A percentile compares a stretch with the other conserved stretches of the same genome.
Evolutionary conservation across 2,113 vertebrate genomes (phyloP).

Genomic region (Perca fluviatilis): DNA sequence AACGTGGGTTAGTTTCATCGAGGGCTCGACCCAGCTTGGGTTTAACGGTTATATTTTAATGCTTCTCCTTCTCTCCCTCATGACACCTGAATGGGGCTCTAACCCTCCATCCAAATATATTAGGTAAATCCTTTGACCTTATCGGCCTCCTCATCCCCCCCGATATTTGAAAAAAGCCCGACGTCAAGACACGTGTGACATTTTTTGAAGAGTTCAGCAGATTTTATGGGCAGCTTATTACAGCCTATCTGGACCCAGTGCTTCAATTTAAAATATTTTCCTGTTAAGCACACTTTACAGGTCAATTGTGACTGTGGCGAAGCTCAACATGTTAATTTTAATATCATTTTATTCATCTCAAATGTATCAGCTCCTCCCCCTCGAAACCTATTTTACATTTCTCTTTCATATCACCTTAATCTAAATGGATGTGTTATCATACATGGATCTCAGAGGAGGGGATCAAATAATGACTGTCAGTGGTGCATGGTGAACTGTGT

Average conservation of each 20-base stretch:
- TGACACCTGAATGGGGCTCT: slow-evolving; percentile 62
- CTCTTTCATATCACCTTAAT: slow-evolving; percentile 81
- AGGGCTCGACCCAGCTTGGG: slow-evolving; percentile 46
- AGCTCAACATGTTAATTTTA: slow-evolving; percentile 64
- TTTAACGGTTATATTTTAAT: slow-evolving; percentile 63
- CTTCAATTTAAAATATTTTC: slow-evolving; percentile 32
- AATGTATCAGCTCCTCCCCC: slow-evolving; percentile 68
- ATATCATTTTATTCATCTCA: slow-evolving; percentile 72
- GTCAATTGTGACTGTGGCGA: slow-evolving; percentile 57
- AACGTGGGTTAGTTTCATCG: slow-evolving; percentile 61
- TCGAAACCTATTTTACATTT: slow-evolving; percentile 72
- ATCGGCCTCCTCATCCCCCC: slow-evolving; percentile 42
- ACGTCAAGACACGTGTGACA: slow-evolving; percentile 49
- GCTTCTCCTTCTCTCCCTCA: slow-evolving; percentile 69
- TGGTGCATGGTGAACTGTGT: slow-evolving; percentile 66
- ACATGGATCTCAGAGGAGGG: slow-evolving; percentile 72
- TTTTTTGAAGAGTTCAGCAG: slow-evolving; percentile 52
- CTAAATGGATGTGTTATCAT: slow-evolving; percentile 81
- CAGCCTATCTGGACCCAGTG: slow-evolving; percentile 11
- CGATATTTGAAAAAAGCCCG: slow-evolving; percentile 64
- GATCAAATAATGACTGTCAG: slow-evolving; percentile 74
- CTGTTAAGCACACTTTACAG: slow-evolving; percentile 61
- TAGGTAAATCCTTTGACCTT: slow-evolving; percentile 78
- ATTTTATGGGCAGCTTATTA: slow-evolving; percentile 32
- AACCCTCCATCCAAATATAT: slow-evolving; percentile 75